These are phyloP conservation scores for Euphydryas editha DNA, from an alignment of 2,888 invertebrate species.

Conservation along the genomic window DNA sequence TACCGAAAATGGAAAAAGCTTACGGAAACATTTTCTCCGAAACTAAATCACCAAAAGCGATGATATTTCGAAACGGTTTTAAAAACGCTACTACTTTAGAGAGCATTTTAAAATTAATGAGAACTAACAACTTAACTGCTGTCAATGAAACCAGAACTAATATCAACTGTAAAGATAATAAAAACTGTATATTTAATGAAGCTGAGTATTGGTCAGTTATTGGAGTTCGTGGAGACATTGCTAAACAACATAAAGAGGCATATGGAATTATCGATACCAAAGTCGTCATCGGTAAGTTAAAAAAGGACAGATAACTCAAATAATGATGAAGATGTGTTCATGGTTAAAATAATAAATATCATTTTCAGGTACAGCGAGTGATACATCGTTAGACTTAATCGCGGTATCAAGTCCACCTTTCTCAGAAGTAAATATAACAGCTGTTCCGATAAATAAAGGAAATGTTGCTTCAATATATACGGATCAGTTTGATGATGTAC, in stretches of 20 bases:
- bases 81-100: slow-evolving; percentile 70
- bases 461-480: slow-evolving; percentile 73
- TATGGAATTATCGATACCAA: slow-evolving; percentile 85
- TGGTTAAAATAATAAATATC: not conserved
- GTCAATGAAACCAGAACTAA: slow-evolving; percentile 55
- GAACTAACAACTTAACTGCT: slow-evolving; percentile 69
- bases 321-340: not conserved
- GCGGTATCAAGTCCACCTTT: slow-evolving; percentile 73
- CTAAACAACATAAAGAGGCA: slow-evolving; percentile 54
- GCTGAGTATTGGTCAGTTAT: slow-evolving; percentile 63
- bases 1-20: slow-evolving; percentile 63
- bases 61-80: slow-evolving; percentile 63
- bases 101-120: slow-evolving; percentile 69
- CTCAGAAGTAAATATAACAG: slow-evolving; percentile 57
- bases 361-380: slow-evolving; percentile 47
- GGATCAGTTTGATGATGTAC: slow-evolving; percentile 69
- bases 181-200: slow-evolving; percentile 60
- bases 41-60: slow-evolving; percentile 65
- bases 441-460: slow-evolving; percentile 65
- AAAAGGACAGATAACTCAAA: not conserved
- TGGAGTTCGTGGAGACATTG: slow-evolving; percentile 71
- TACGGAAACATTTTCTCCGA: slow-evolving; percentile 69
- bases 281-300: slow-evolving; percentile 70
- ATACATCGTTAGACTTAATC: slow-evolving; percentile 56
- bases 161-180: slow-evolving; percentile 52